These are phyloP conservation scores for Drosophila conformis DNA, from an alignment of 2,888 invertebrate genomes.

Conservation along the genomic window DNA sequence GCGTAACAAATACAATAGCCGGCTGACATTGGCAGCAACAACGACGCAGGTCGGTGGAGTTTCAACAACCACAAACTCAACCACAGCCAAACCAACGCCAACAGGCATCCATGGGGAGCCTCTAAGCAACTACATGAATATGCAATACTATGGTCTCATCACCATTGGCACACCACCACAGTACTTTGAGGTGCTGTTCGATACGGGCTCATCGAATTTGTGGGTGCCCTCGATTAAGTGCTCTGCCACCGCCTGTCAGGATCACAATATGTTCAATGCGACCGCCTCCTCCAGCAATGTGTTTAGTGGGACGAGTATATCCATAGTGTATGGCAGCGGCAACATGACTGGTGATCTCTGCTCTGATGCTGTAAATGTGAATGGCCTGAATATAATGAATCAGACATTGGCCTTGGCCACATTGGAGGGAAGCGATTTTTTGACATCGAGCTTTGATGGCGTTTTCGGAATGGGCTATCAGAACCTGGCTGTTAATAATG, in stretches of 20 bases:
- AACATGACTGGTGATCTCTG: constrained; percentile 44
- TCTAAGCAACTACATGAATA: constrained; percentile 55
- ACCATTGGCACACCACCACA: constrained; percentile 96
- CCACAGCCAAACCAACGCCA: neutral
- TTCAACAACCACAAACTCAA: neutral
- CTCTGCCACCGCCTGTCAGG: constrained; percentile 90
- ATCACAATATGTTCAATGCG: constrained; percentile 97
- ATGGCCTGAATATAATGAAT: constrained; percentile 88
- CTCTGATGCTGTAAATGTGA: constrained; percentile 87
- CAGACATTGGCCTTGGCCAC: constrained; percentile 98
- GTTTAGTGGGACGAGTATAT: constrained; percentile 93
- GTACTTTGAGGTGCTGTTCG: constrained; percentile 96
- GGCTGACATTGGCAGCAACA: neutral
- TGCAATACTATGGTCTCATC: constrained; percentile 86
- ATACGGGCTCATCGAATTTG: constrained; percentile 86
- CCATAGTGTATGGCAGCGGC: constrained; percentile 94
- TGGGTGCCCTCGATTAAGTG: constrained; percentile 89
- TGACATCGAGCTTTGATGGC: constrained; percentile 97
- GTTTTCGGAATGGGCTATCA: constrained; percentile 96
- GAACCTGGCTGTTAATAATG: constrained; percentile 93
- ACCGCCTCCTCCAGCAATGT: constrained; percentile 91
- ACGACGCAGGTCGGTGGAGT: neutral
- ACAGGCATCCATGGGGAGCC: constrained; percentile 24
- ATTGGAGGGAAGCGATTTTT: constrained; percentile 89
- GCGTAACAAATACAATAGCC: constrained; percentile 49